Base-by-base conservation (phyloP, 2,113 vertebrate genomes). In the Sturnus vulgaris region DNA sequence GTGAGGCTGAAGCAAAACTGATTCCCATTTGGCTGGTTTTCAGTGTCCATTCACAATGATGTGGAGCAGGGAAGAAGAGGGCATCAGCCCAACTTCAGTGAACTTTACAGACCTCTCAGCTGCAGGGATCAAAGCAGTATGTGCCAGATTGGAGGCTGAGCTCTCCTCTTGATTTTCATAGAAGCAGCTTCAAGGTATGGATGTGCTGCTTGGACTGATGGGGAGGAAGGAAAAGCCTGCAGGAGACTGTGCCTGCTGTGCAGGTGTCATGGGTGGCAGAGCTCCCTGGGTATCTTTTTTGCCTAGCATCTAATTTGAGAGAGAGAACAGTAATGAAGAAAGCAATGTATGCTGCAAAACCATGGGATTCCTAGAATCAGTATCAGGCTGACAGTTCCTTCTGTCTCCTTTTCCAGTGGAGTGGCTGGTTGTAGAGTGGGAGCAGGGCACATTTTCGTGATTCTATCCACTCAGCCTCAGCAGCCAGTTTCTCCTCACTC, bases 281-380 rank as follows among this genome's bases (percentile, higher is more conserved):
- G 19, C 68, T 61, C 17, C 7, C 56, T 81, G 15, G 9, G 7
- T 40, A 22, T 12, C 50, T 46, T 44, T 61, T 52, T 33, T 4
- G 2, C 31, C 49, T 60, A 52, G n/a, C 28, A 68, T 28, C 15
- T 30, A 22, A 0, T 37, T 78, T 15, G 33, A 55, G 37, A 73
- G 42, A 20, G 56, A 75, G 47, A 39, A 46, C 6, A 81, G 13
- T 30, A 60, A 14, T 3, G 5, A 42, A 70, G 40, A 61, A 80
- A 63, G 40, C 52, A 56, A n/a, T 0, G 0, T 37, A 19, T 0
- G 0, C 52, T 92, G 56, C 52, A 86, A 78, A 75, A 44, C 8
- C 22, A 15, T 27, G 24, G 66, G 17, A 42, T 78, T 68, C 33
- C 13, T 0, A 0, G 46, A 9, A 57, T 17, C 1, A 0, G 42